Evolutionary conservation across 2,888 invertebrate genomes (phyloP).

Genomic region (Oligia strigilis): DNA sequence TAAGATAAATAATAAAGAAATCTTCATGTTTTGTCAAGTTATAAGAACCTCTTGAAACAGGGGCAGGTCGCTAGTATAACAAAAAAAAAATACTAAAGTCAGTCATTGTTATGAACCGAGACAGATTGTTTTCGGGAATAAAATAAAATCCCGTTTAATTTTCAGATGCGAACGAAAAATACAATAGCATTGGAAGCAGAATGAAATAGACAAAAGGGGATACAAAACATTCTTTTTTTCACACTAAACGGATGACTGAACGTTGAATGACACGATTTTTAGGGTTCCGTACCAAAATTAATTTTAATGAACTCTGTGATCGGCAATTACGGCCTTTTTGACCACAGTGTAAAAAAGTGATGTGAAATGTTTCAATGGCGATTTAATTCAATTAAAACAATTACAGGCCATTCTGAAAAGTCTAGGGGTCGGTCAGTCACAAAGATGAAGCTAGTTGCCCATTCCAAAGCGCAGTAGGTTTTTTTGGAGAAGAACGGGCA

Average conservation of each 20-base stretch:
- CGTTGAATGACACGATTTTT: background rate
- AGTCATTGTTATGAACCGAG: background rate
- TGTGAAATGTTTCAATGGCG: no score
- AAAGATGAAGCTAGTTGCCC: no score
- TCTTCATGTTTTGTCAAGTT: background rate
- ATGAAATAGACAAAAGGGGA: background rate
- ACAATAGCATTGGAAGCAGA: background rate
- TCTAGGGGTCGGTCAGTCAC: no score
- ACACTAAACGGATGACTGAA: background rate
- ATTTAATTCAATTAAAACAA: no score
- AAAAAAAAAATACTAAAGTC: background rate
- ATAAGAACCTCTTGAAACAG: background rate
- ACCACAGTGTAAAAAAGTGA: background rate
- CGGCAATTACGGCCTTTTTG: no score
- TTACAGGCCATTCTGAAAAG: no score
- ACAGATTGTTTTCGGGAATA: background rate
- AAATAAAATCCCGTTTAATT: background rate
- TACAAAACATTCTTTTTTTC: slow-evolving; percentile 12
- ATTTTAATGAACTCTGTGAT: no score
- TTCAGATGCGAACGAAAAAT: background rate
- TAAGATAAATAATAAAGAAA: background rate
- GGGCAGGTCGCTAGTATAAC: background rate
- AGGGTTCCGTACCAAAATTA: no score
- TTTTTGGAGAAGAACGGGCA: no score
- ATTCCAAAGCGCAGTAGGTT: no score